Evolutionary conservation across 2,797 vertebrate species (phyloP).

Genomic region (Gymnothorax javanicus): DNA sequence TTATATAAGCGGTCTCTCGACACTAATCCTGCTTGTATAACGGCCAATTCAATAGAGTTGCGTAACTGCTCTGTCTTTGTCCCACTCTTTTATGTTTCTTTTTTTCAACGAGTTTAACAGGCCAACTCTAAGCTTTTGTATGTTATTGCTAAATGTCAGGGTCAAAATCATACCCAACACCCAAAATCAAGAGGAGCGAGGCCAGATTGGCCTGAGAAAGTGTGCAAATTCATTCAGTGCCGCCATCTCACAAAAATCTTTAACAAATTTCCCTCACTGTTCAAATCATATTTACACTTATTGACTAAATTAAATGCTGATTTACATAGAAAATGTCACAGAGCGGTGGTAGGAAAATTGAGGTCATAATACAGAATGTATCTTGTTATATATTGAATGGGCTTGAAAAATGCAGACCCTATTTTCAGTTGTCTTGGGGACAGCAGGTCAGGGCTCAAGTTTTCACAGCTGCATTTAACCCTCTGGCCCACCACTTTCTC

Average conservation of each 20-base stretch:
- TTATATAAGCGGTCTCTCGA: constrained; percentile 70
- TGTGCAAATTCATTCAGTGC: not conserved
- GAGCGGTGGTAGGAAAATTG: not conserved
- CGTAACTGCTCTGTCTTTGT: constrained; percentile 55
- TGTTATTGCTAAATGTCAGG: constrained; percentile 24
- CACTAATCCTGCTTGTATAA: constrained; percentile 74
- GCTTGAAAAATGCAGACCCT: not conserved
- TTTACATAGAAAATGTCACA: not conserved
- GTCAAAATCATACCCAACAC: not conserved
- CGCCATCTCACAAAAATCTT: not conserved
- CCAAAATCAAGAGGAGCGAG: not conserved
- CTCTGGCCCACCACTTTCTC: not conserved
- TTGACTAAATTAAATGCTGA: not conserved
- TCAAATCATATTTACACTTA: not conserved
- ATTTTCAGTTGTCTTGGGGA: not conserved
- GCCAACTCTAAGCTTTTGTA: constrained; percentile 9
- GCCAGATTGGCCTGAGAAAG: not conserved
- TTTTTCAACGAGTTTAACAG: constrained; percentile 21
- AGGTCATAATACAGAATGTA: not conserved
- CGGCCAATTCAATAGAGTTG: constrained; percentile 68
- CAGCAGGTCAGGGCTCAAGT: not conserved
- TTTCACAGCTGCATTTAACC: constrained; percentile 17
- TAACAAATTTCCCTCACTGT: not conserved
- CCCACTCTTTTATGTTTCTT: not conserved
- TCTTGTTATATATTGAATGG: not conserved